Base-by-base conservation (phyloP, 2,888 invertebrate genomes). In the Amphiduros pacificus region DNA sequence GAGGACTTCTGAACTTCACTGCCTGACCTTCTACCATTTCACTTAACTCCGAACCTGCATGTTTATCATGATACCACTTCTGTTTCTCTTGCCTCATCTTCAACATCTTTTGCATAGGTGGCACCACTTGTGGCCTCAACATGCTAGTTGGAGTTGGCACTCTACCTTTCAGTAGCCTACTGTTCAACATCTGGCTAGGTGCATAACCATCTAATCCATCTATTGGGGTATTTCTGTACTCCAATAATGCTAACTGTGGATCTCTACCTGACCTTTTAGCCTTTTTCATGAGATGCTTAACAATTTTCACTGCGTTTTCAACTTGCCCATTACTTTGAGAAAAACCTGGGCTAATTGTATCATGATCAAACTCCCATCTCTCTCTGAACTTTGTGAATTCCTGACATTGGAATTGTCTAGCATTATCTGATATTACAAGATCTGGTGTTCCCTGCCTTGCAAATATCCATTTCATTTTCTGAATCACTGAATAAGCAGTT, bases 241-340 rank as follows among this genome's bases (percentile, higher is more conserved):
- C n/a, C n/a, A 44, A 4, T 22, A 44, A 20, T n/a, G 44, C 44
- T 4, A 44, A n/a, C 6, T 44, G 44, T 17, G n/a, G 44, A 44
- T 44, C 44, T 5, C 20, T 20, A 20, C 44, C 44, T 6, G 44
- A 20, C 22, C 22, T 22, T 4, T 20, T 22, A 51, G 22, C n/a
- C 24, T 64, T 69, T 24, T 61, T 64, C 26, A 64, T 26, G 3
- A 67, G 51, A 22, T 27, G 54, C 41, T 65, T 67, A 1, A 63
- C 59, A 1, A 59, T 61, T 44, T 65, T 51, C 9, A 65, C 65
- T 11, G 61, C 31, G 27, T 63, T 68, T 63, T 72, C 71, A 9
- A 65, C 65, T 14, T 65, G 51, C 11, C 69, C 70, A 61, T 72
- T 72, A 14, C 65, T 51, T 40, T 70, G 68, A 26, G 61, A 57